Evolutionary conservation across 2,113 vertebrate species (phyloP), one percentile per base, ranked within the genome.

Genomic region (Phalacrocorax brasilianus): DNA sequence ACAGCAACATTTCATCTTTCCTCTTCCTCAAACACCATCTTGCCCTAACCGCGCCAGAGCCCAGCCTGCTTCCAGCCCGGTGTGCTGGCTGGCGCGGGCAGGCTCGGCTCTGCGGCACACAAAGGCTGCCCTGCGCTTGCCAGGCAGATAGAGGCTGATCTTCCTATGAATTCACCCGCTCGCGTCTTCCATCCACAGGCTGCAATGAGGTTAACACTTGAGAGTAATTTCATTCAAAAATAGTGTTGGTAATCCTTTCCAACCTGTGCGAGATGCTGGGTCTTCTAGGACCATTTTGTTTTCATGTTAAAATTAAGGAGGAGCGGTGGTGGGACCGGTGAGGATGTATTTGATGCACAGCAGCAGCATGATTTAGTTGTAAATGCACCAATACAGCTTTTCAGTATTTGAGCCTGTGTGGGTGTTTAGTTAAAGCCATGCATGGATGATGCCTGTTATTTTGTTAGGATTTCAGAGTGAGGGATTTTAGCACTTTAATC

Each of bases 401-500:
- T 56, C 47, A 27, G 78, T 1, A 10, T 21, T 26, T 8, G 61
- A 94, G 42, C 78, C 63, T 12, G 1, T 4, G 30, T n/a, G 85
- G 38, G 40, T 56, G 77, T 77, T 85, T 67, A 38, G 95, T 68
- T 89, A 45, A 74, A 85, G 89, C 72, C 11, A 1, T 65, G 91
- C 85, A 62, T 67, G 79, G 93, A 40, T 85, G 89, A 52, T 77
- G 91, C 11, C 95, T 91, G 83, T 5, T 88, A 21, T 83, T 80
- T 52, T 45, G 61, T 67, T 38, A 21, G 76, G 93, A 13, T 95
- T 85, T 76, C 88, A 27, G 86, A 85, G 84, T 20, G 49, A 79
- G 38, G 89, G 96, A 32, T 49, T 95, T 97, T 80, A 58, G 82
- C 63, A 6, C 71, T 55, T 79, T 97, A 97, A 97, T 97, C 96